phyloP scores from a whole-genome alignment of 2,888 invertebrate genomes.

The Adelognathus sp. region DNA sequence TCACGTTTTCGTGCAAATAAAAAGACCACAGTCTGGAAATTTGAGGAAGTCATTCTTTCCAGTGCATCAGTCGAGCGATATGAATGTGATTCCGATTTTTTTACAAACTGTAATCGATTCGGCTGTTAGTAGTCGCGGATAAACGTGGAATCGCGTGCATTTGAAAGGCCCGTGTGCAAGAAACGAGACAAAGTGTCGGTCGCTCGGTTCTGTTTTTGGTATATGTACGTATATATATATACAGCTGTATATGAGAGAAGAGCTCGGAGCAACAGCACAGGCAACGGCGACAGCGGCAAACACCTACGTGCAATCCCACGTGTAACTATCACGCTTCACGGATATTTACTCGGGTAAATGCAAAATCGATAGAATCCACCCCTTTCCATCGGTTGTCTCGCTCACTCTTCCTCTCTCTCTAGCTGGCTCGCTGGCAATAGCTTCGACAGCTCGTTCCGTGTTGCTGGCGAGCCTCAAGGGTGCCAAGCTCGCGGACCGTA shows the following conservation, averaged over 20 bases:
- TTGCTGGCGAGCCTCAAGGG: conserved; percentile 34
- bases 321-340: conserved; percentile 78
- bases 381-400: conserved; percentile 64
- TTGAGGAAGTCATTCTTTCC: too few species aligned
- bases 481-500: conserved; percentile 48
- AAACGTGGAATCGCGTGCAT: conserved; percentile 64
- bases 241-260: background rate
- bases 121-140: too few species aligned
- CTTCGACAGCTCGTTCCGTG: conserved; percentile 24
- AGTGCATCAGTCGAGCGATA: too few species aligned
- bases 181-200: conserved; percentile 46
- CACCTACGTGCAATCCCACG: conserved; percentile 73
- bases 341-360: conserved; percentile 77
- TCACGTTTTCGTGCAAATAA: too few species aligned
- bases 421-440: conserved; percentile 11
- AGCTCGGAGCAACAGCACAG: conserved; percentile 9
- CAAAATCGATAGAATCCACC: conserved; percentile 78
- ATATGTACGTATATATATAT: background rate
- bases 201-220: background rate
- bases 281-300: conserved; percentile 30
- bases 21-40: too few species aligned
- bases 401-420: conserved; percentile 48
- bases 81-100: background rate
- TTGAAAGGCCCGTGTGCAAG: conserved; percentile 39
- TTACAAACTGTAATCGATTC: conserved; percentile 54